Evolutionary conservation across 2,113 vertebrate genomes (phyloP).

Genomic region (Dicrurus megarhynchus): DNA sequence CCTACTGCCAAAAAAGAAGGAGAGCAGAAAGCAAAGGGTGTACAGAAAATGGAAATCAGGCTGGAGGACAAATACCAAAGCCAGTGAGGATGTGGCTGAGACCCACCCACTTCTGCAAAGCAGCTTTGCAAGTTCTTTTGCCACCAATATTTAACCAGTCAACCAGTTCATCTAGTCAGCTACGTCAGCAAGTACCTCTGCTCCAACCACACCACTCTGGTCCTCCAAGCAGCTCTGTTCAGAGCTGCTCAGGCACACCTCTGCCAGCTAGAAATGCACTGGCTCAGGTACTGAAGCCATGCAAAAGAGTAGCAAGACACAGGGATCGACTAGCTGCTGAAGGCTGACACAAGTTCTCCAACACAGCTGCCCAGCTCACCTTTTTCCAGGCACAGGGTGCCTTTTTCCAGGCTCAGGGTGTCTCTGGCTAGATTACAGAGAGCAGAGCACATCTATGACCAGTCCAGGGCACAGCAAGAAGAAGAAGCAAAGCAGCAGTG

Average conservation of each 20-base stretch:
- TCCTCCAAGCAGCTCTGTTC: not conserved
- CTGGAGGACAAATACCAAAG: conserved; percentile 8
- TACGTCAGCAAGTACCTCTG: not conserved
- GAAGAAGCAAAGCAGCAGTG: not conserved
- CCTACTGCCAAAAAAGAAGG: not conserved
- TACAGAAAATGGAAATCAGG: not conserved
- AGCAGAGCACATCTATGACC: not conserved
- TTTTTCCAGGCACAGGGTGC: not conserved
- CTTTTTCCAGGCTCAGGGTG: not conserved
- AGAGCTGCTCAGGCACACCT: not conserved
- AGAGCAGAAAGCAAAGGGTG: not conserved
- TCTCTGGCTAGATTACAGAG: not conserved
- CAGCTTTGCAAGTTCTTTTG: conserved; percentile 1
- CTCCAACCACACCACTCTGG: not conserved
- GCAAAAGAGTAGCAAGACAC: not conserved
- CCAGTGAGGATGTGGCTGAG: not conserved
- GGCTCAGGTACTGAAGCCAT: not conserved
- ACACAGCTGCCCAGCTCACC: rapidly evolving
- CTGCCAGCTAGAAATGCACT: not conserved
- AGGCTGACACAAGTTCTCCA: not conserved
- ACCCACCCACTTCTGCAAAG: conserved; percentile 23
- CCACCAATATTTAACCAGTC: conserved; percentile 15
- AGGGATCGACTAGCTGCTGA: not conserved
- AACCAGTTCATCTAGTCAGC: conserved; percentile 8
- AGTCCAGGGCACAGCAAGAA: not conserved